Conservation (phyloP, 2,113 vertebrate genomes). For the Cyprinodon tularosa region DNA sequence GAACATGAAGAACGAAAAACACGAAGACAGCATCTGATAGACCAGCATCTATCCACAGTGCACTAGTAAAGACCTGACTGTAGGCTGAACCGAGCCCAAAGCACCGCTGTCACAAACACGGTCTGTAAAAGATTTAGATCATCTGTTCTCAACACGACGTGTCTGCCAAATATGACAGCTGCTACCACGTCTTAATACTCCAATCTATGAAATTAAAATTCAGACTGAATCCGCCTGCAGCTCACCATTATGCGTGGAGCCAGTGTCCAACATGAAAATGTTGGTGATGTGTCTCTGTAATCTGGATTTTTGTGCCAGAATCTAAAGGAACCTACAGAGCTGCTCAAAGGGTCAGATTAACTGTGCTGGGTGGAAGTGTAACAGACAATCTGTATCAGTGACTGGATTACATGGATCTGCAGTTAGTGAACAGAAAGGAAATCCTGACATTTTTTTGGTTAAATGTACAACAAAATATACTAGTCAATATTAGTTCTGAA, state of each 20-base stretch:
- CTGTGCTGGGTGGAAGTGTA: slow-evolving; percentile 13
- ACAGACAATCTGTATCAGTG: slow-evolving; percentile 52
- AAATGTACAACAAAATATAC: background rate
- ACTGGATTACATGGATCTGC: slow-evolving; percentile 22
- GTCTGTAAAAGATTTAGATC: slow-evolving; percentile 53
- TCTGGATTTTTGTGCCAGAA: slow-evolving; percentile 13
- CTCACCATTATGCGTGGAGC: slow-evolving; percentile 40
- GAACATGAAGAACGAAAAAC: background rate
- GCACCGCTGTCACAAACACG: background rate
- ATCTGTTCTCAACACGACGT: slow-evolving; percentile 25
- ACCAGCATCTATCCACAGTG: background rate
- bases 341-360: slow-evolving; percentile 18
- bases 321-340: slow-evolving; percentile 28
- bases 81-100: background rate
- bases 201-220: slow-evolving; percentile 64
- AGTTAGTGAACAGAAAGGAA: slow-evolving; percentile 4
- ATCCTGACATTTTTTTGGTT: background rate
- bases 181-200: slow-evolving; percentile 48
- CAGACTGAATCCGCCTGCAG: slow-evolving; percentile 47
- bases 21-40: too few relatives aligned
- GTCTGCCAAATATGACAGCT: slow-evolving; percentile 61
- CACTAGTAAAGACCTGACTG: background rate
- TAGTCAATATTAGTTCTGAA: background rate
- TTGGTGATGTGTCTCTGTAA: slow-evolving; percentile 43
- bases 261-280: slow-evolving; percentile 34